These are phyloP conservation scores for Hippocampus barbouri DNA, from an alignment of 2,113 vertebrate species.

Conservation along the genomic window DNA sequence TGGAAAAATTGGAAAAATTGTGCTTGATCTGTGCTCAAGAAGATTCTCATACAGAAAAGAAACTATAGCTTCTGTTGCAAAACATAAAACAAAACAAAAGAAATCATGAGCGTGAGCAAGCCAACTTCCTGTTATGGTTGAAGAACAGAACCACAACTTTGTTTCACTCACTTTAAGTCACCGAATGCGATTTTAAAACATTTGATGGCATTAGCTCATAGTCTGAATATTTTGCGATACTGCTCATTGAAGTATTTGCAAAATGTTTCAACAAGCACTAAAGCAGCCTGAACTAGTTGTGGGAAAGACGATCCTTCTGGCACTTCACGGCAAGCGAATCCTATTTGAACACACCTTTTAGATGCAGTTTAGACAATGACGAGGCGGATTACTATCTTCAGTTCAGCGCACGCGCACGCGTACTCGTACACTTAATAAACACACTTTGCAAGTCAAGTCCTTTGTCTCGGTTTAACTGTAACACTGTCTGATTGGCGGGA, in stretches of 20 bases:
- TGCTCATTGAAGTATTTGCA: too few species aligned
- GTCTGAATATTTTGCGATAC: background rate
- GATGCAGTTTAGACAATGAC: slow-evolving; percentile 1
- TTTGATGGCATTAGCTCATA: background rate
- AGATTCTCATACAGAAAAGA: background rate
- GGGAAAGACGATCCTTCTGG: background rate
- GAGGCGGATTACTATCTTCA: slow-evolving; percentile 1
- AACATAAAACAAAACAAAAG: too few species aligned
- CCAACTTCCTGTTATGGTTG: too few species aligned
- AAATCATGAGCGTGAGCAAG: too few species aligned
- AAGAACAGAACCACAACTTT: too few species aligned
- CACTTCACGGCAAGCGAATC: background rate
- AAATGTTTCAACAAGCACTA: background rate
- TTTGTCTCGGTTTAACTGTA: slow-evolving; percentile 29
- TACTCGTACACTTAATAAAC: background rate
- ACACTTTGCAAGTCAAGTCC: slow-evolving; percentile 10
- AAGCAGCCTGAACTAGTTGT: background rate
- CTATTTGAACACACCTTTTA: background rate
- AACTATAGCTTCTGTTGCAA: background rate
- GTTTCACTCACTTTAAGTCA: too few species aligned
- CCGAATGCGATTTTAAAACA: too few species aligned
- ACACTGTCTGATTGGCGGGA: slow-evolving; percentile 29
- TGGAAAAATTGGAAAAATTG: background rate
- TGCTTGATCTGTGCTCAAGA: background rate
- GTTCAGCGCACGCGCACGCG: background rate